Percentiles rank a stretch among this genome's conserved stretches.
These are phyloP conservation scores for Planiliza haematocheilus DNA, from an alignment of 2,113 vertebrate species.

Conservation along the genomic window DNA sequence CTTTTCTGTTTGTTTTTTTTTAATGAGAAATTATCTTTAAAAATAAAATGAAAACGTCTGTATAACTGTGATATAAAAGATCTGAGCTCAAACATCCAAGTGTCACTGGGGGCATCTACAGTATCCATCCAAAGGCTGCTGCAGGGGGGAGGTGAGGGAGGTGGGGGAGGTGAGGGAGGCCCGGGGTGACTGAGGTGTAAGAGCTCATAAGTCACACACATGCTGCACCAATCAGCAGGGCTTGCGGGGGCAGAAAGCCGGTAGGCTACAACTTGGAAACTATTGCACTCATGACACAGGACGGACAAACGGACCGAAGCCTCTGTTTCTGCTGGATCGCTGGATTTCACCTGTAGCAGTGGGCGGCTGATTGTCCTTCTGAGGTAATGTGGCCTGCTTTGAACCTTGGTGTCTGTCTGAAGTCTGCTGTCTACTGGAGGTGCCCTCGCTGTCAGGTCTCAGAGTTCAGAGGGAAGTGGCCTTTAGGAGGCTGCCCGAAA, in stretches of 20 bases:
- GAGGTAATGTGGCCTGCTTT: conserved; percentile 44
- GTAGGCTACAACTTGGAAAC: conserved; percentile 47
- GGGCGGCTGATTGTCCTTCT: neutral
- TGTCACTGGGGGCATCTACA: conserved; percentile 32
- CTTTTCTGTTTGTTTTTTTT: too few relatives aligned
- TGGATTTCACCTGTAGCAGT: conserved; percentile 16
- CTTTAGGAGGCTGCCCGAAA: neutral
- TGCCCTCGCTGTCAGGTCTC: neutral
- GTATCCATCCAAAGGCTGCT: conserved; percentile 18
- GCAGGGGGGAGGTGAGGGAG: conserved; percentile 15
- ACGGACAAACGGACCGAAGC: conserved; percentile 1
- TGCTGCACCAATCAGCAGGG: conserved; percentile 60
- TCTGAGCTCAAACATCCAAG: neutral
- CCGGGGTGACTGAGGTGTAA: conserved; percentile 42
- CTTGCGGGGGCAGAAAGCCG: conserved; percentile 58
- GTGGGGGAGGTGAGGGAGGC: neutral
- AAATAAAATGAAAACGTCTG: too few relatives aligned
- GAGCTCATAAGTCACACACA: conserved; percentile 56
- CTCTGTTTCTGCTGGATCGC: neutral
- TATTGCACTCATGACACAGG: conserved; percentile 39
- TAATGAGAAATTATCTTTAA: too few relatives aligned
- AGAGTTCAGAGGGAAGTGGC: neutral
- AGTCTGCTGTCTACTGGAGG: neutral
- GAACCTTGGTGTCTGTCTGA: conserved; percentile 4
- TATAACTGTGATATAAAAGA: too few relatives aligned